These are phyloP conservation scores for Andrena praecox DNA, from an alignment of 2,888 invertebrate species.

Conservation along the genomic window DNA sequence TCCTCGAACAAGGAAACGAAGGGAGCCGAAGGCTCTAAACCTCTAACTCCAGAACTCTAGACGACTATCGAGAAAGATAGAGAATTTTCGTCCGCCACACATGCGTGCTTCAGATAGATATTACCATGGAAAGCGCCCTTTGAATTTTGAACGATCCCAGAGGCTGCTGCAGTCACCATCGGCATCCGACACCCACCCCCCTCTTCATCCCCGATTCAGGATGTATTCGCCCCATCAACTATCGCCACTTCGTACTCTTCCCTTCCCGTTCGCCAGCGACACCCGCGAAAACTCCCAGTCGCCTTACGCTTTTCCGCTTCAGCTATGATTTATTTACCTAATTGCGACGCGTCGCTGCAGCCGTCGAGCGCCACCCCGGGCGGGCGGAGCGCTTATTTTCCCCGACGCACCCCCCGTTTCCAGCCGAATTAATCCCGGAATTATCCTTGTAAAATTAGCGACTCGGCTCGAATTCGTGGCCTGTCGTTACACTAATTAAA, in stretches of 20 bases:
- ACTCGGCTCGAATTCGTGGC: background rate
- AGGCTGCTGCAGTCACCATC: conserved; percentile 57
- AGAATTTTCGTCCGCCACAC: conserved; percentile 37
- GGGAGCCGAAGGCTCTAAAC: no score
- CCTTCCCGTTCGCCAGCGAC: conserved; percentile 19
- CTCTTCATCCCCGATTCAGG: conserved; percentile 24
- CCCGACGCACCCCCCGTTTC: conserved; percentile 4
- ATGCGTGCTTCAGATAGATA: conserved; percentile 25
- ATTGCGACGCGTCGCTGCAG: conserved; percentile 65
- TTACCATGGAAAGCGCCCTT: conserved; percentile 38
- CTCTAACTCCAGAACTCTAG: background rate
- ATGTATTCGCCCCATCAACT: conserved; percentile 55
- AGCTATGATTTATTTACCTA: conserved; percentile 79
- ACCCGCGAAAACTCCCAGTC: conserved; percentile 42
- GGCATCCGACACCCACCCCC: conserved; percentile 53
- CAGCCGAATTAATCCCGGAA: conserved; percentile 18
- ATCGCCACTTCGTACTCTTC: conserved; percentile 38
- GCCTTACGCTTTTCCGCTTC: conserved; percentile 57
- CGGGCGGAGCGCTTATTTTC: conserved; percentile 23
- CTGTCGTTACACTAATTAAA: no score
- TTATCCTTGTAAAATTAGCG: conserved; percentile 17
- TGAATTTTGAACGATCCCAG: conserved; percentile 63
- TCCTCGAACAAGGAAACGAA: no score
- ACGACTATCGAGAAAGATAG: background rate
- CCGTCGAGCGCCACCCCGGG: background rate